Evolutionary conservation across 2,113 vertebrate species (phyloP).

Genomic region (Mustela nigripes): DNA sequence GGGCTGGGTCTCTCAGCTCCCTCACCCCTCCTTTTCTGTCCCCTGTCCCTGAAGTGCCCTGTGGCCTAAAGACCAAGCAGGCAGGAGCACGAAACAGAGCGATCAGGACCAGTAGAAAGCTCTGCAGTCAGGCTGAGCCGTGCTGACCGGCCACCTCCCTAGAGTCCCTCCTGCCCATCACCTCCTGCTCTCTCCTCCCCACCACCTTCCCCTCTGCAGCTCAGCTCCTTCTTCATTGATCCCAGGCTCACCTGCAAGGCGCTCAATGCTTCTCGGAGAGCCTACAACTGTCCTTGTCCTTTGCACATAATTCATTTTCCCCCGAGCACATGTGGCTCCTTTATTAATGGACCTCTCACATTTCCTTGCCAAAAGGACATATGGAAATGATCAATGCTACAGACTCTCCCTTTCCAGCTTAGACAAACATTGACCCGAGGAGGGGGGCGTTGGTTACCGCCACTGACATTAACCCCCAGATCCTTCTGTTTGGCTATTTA

Average conservation of each 20-base stretch:
- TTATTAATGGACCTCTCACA: conserved; percentile 17
- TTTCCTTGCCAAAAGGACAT: neutral
- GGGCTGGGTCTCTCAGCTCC: neutral
- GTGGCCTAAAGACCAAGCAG: neutral
- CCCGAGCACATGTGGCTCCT: neutral
- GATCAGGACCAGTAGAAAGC: neutral
- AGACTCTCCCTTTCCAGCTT: neutral
- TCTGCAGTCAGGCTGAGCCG: neutral
- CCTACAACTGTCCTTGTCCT: neutral
- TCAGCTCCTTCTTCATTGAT: neutral
- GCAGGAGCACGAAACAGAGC: neutral
- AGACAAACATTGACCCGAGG: neutral
- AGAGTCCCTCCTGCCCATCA: neutral
- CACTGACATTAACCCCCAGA: neutral
- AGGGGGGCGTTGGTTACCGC: neutral
- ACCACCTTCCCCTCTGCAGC: neutral
- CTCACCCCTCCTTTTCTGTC: neutral
- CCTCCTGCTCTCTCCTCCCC: neutral
- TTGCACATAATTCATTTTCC: neutral
- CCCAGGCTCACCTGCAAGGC: neutral
- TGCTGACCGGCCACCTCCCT: neutral
- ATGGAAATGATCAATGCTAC: neutral
- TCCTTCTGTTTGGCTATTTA: neutral
- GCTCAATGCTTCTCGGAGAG: neutral
- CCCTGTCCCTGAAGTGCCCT: neutral